Conservation (phyloP, 2,888 invertebrate species). For the Tenodera sinensis region DNA sequence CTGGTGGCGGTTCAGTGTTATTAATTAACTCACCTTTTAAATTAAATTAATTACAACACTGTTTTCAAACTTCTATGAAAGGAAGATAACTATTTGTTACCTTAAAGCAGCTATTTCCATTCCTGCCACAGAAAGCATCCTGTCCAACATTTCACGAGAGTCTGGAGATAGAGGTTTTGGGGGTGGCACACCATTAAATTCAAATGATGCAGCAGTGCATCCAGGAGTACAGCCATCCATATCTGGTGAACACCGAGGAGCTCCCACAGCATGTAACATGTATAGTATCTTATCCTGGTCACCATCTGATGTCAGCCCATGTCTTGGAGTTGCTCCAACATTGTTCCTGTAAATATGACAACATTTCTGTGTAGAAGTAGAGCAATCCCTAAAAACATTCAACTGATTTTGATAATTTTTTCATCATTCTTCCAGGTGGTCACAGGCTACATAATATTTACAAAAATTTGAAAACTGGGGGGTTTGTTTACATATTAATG, state of each 20-base stretch:
- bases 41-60: no score
- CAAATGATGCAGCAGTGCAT: constrained; percentile 48
- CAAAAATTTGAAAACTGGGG: no score
- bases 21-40: no score
- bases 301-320: constrained; percentile 44
- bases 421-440: no score
- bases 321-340: constrained; percentile 68
- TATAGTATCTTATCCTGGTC: constrained; percentile 69
- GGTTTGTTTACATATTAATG: no score
- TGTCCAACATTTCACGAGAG: constrained; percentile 61
- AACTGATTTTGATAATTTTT: no score
- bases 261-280: constrained; percentile 81
- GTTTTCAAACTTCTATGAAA: no score
- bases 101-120: constrained; percentile 48
- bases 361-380: no score
- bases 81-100: background rate
- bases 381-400: no score
- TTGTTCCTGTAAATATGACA: constrained; percentile 55
- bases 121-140: constrained; percentile 66
- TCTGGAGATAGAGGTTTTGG: constrained; percentile 57
- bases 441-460: no score
- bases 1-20: no score
- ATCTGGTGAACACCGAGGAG: constrained; percentile 61
- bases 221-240: constrained; percentile 65
- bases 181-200: constrained; percentile 73